phyloP scores from a whole-genome alignment of 2,888 invertebrate species.

The Epirrhoe alternata region DNA sequence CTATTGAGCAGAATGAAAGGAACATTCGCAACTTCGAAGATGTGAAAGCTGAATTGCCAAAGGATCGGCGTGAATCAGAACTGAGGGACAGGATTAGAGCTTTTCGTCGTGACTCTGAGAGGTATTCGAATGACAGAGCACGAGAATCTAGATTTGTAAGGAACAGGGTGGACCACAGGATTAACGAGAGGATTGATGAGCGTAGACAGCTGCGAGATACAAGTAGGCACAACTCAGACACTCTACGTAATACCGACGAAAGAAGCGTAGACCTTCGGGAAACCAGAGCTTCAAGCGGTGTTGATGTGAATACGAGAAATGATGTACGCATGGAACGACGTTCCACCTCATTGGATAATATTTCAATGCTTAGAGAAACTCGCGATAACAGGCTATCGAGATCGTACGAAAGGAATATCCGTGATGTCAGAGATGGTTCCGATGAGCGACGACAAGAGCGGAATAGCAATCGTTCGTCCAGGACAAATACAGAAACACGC shows the following conservation, averaged over 20 bases:
- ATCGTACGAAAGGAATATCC: slow-evolving; percentile 22
- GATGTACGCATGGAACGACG: slow-evolving; percentile 10
- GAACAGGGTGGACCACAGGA: slow-evolving; percentile 18
- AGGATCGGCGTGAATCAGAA: slow-evolving; percentile 19
- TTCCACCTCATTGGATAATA: slow-evolving; percentile 12
- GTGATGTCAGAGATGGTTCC: slow-evolving; percentile 16
- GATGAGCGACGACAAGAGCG: slow-evolving; percentile 3
- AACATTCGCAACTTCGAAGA: slow-evolving; percentile 9
- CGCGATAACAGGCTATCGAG: slow-evolving; percentile 9
- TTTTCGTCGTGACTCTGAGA: slow-evolving; percentile 17
- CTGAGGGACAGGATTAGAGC: slow-evolving; percentile 10
- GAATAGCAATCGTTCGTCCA: neutral
- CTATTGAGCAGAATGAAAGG: slow-evolving; percentile 5
- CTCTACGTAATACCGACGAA: slow-evolving; percentile 11
- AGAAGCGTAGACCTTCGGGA: slow-evolving; percentile 2
- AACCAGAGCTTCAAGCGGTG: neutral
- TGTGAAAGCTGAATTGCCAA: slow-evolving; percentile 18
- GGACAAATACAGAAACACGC: slow-evolving; percentile 5
- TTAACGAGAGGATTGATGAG: slow-evolving; percentile 20
- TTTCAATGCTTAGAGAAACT: slow-evolving; percentile 19
- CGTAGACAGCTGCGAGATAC: slow-evolving; percentile 20
- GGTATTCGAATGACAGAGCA: slow-evolving; percentile 8
- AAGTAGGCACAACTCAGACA: slow-evolving; percentile 17
- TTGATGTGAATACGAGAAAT: slow-evolving; percentile 10
- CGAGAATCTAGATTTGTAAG: slow-evolving; percentile 6